Conservation (phyloP, 1,140 invertebrate genomes). For the Aradophagus sp. region DNA sequence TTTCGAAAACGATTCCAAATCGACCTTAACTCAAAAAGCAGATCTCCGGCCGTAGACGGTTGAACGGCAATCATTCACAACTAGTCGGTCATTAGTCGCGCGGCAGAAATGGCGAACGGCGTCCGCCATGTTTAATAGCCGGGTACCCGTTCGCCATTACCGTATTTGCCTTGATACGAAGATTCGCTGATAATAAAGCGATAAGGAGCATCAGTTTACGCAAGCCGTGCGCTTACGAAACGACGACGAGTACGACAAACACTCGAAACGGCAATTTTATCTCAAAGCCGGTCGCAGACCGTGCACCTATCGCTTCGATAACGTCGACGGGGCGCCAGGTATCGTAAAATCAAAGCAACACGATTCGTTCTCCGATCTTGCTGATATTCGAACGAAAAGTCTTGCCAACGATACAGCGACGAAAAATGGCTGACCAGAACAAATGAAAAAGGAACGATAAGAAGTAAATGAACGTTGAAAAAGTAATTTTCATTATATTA, state of each 20-base stretch:
- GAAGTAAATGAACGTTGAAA: no score
- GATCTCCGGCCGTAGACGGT: neutral
- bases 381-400: no score
- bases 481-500: no score
- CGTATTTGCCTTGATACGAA: slow-evolving; percentile 70
- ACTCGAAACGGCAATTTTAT: slow-evolving; percentile 46
- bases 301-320: slow-evolving; percentile 51
- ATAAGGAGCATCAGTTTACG: slow-evolving; percentile 51
- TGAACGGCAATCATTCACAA: slow-evolving; percentile 25
- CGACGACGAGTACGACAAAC: slow-evolving; percentile 47
- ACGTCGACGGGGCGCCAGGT: slow-evolving; percentile 53
- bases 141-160: slow-evolving; percentile 61
- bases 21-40: slow-evolving; percentile 5
- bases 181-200: slow-evolving; percentile 61
- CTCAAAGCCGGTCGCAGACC: slow-evolving; percentile 15
- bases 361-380: no score
- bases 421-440: no score
- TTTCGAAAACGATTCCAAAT: no score
- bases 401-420: no score
- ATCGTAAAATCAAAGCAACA: slow-evolving; percentile 66
- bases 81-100: slow-evolving; percentile 31
- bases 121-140: slow-evolving; percentile 62
- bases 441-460: no score
- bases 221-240: slow-evolving; percentile 29
- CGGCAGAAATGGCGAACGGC: slow-evolving; percentile 57